These are phyloP conservation scores for Aviceda subcristata DNA, from an alignment of 2,113 vertebrate species.

Conservation along the genomic window DNA sequence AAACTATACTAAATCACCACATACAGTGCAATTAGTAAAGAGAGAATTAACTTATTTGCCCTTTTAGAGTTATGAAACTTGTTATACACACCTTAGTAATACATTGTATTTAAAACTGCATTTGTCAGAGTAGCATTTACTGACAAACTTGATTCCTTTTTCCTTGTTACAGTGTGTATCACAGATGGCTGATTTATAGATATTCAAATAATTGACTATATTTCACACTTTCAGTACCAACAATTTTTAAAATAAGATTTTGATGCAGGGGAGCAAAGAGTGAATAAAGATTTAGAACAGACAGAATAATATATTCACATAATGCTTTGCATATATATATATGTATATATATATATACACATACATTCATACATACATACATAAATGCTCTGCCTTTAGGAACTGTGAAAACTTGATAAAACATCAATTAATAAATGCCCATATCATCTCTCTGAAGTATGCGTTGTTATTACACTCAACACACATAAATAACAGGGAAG, in stretches of 20 bases:
- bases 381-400: not conserved
- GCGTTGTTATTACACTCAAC: not conserved
- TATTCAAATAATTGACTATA: slow-evolving; percentile 49
- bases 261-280: not conserved
- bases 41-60: not conserved
- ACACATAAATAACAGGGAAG: not conserved
- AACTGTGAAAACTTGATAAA: not conserved
- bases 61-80: not conserved
- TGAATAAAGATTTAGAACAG: slow-evolving; percentile 2
- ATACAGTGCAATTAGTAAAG: not conserved
- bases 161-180: slow-evolving; percentile 32
- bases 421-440: not conserved
- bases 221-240: slow-evolving; percentile 54
- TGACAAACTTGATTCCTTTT: slow-evolving; percentile 50
- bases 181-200: slow-evolving; percentile 65
- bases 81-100: slow-evolving; percentile 24
- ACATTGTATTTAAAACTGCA: slow-evolving; percentile 48
- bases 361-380: not conserved
- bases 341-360: not conserved
- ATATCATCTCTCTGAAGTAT: not conserved
- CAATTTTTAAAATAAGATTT: slow-evolving; percentile 48
- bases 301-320: not conserved
- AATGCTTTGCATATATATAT: not conserved
- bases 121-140: slow-evolving; percentile 61
- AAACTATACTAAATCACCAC: not conserved